Percentiles rank a stretch among this genome's conserved stretches.
These are phyloP conservation scores for Macaca fascicularis DNA, from an alignment of 2,113 vertebrate genomes.

Conservation along the genomic window DNA sequence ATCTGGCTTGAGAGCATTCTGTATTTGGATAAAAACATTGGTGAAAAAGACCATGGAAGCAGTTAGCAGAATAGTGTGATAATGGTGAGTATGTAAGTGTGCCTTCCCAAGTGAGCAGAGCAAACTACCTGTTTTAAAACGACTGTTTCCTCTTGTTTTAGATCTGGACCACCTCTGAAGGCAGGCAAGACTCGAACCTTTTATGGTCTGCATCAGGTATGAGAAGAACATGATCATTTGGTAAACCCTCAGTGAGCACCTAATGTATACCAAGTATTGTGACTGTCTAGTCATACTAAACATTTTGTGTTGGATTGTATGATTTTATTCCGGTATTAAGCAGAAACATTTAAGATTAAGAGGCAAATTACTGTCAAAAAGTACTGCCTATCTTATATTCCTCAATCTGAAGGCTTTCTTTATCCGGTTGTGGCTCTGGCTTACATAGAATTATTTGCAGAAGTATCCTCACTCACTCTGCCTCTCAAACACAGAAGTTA, in stretches of 20 bases:
- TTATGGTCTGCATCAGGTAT: constrained; percentile 95
- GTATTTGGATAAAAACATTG: not conserved
- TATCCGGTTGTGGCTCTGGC: fast-evolving
- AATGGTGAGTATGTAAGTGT: not conserved
- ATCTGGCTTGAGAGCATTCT: not conserved
- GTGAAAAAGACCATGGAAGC: not conserved
- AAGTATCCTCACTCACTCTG: not conserved
- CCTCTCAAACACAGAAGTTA: not conserved
- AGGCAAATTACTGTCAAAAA: not conserved
- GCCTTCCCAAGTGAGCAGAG: not conserved
- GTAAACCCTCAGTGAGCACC: not conserved
- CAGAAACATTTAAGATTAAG: not conserved
- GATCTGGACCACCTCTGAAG: constrained; percentile 94
- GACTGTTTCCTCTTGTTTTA: constrained; percentile 74
- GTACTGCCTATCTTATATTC: not conserved
- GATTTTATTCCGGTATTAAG: not conserved
- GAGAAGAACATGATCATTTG: not conserved
- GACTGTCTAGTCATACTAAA: not conserved
- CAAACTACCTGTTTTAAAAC: not conserved
- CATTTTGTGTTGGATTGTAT: not conserved
- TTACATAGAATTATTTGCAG: not conserved
- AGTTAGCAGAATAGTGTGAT: not conserved
- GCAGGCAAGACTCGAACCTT: constrained; percentile 94
- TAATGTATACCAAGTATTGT: not conserved
- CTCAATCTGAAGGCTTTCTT: not conserved